A percentile compares a stretch with the other conserved stretches of the same genome.
Evolutionary conservation across 2,797 vertebrate species (phyloP).

Genomic region (Labroides dimidiatus): DNA sequence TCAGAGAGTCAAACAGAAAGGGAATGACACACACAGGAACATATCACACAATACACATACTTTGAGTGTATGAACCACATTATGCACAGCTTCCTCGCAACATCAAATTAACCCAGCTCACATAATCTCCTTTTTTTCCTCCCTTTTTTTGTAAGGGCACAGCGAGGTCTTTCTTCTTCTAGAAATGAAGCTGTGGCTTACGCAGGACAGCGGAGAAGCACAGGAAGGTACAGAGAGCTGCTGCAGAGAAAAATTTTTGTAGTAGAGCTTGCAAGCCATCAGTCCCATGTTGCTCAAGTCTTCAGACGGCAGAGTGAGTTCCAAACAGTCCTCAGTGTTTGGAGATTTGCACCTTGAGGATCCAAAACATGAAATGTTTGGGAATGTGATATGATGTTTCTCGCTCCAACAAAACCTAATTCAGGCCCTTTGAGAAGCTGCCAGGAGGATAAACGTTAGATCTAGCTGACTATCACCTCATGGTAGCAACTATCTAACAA

Average conservation of each 20-base stretch:
- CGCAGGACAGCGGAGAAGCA: slow-evolving; percentile 38
- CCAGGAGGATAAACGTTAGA: slow-evolving; percentile 55
- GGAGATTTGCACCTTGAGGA: slow-evolving; percentile 49
- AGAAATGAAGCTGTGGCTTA: slow-evolving; percentile 58
- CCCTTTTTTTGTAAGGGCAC: slow-evolving; percentile 1
- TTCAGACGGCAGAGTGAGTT: slow-evolving; percentile 47
- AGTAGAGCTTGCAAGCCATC: slow-evolving; percentile 29
- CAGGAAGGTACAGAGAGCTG: slow-evolving; percentile 40
- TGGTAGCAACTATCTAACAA: slow-evolving; percentile 37
- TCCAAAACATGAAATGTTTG: slow-evolving; percentile 41
- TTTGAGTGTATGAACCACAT: slow-evolving; percentile 33
- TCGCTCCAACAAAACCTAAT: slow-evolving; percentile 24
- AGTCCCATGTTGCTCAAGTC: slow-evolving; percentile 53
- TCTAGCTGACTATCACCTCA: slow-evolving; percentile 25
- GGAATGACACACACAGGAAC: slow-evolving; percentile 15
- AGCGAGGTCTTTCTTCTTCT: slow-evolving; percentile 48
- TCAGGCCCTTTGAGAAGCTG: slow-evolving; percentile 36
- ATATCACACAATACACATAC: slow-evolving; percentile 11
- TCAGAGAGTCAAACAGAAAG: not conserved
- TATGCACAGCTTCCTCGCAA: slow-evolving; percentile 35
- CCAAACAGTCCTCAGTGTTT: slow-evolving; percentile 34
- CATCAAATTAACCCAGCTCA: slow-evolving; percentile 59
- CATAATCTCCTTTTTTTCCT: slow-evolving; percentile 48
- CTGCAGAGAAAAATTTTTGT: slow-evolving; percentile 28
- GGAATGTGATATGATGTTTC: slow-evolving; percentile 49